phyloP scores from a whole-genome alignment of 2,797 vertebrate species.

The Acipenser transmontanus region DNA sequence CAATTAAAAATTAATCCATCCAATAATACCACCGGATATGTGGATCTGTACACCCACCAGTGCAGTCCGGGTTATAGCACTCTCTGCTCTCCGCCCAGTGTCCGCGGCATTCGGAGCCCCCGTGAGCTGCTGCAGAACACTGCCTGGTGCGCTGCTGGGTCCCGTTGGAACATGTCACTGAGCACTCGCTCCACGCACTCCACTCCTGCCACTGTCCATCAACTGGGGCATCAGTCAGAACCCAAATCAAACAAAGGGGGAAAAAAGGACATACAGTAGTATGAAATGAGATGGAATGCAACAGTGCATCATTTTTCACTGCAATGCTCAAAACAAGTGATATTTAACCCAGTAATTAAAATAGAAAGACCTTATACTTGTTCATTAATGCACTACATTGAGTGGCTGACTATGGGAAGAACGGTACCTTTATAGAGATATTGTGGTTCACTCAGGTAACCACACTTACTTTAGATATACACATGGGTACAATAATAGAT shows the following conservation, averaged over 20 bases:
- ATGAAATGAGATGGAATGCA: background rate
- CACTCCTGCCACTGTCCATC: conserved; percentile 98
- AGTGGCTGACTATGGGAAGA: conserved; percentile 10
- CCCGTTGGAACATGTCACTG: conserved; percentile 95
- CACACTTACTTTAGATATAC: too few relatives aligned
- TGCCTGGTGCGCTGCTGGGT: conserved; percentile 94
- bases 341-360: too few relatives aligned
- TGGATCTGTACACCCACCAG: conserved; percentile 60
- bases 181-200: conserved; percentile 96
- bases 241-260: conserved; percentile 33
- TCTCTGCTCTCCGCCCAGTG: conserved; percentile 98
- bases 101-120: conserved; percentile 92
- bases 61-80: conserved; percentile 93
- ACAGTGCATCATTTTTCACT: too few relatives aligned
- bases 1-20: too few relatives aligned
- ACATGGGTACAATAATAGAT: too few relatives aligned
- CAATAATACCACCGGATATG: too few relatives aligned
- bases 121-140: conserved; percentile 89
- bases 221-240: conserved; percentile 58
- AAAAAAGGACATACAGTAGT: background rate
- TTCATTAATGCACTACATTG: too few relatives aligned
- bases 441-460: too few relatives aligned
- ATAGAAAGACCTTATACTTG: too few relatives aligned
- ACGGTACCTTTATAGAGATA: too few relatives aligned
- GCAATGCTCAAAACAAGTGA: too few relatives aligned